Base-by-base conservation (phyloP, 2,888 invertebrate species). In the Liposcelis brunnea region DNA sequence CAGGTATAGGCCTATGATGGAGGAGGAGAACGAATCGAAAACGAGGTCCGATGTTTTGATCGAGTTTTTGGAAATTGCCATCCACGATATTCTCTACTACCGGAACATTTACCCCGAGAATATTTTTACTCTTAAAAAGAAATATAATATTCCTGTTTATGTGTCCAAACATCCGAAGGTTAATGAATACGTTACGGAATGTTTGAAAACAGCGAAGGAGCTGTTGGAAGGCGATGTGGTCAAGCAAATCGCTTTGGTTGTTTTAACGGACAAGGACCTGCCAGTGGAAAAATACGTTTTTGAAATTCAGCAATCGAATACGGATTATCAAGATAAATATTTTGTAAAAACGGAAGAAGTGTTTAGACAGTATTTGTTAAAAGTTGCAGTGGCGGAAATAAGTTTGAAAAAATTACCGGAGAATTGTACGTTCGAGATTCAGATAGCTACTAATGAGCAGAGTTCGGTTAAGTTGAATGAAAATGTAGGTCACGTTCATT, bases 41-140 rank as follows among this genome's bases (percentile, higher is more conserved):
- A 16, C 35, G 5, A 35, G 16, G 10, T 14, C 35, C 18, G 40
- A 40, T 6, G 19, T 78, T 44, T 59, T 74, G n/a, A 54, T 73
- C 45, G 79, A 80, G 61, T 79, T 79, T 58, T 58, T 80, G 19
- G 72, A 75, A 55, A 69, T 78, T 18, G 70, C 74, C 1, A 69
- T 79, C 49, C 75, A 80, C 54, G 71, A 65, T 46, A 71, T 80
- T 46, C 55, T 80, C 4, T 75, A 70, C 54, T 61, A 67, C 46
- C 59, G 72, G 45, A 69, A 72, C 51, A 59, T 80, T 36, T 80
- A 80, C 58, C 79, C 80, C 1, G 62, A 65, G 47, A 69, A 68
- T 53, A 70, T 77, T 53, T 81, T 78, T 58, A 67, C 67, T 48
- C 64, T 63, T 11, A 71, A 70, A 55, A 74, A 69, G 54, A 74